These are phyloP conservation scores for Pristionchus exspectatus DNA, from an alignment of 2,888 invertebrate species.

Conservation along the genomic window DNA sequence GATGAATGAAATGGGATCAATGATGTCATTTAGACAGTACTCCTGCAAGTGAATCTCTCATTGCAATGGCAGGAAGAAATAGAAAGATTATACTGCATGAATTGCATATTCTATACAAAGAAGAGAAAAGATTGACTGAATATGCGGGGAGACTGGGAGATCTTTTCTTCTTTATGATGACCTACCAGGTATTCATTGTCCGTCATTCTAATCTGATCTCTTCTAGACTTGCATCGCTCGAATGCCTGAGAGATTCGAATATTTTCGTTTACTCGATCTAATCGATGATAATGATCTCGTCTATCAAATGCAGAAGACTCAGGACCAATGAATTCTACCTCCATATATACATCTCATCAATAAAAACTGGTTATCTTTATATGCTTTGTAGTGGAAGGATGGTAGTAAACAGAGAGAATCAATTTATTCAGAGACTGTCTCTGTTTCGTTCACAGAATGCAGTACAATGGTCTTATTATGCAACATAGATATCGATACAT, in stretches of 20 bases:
- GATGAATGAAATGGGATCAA: background rate
- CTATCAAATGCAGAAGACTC: slow-evolving; percentile 37
- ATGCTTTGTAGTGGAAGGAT: background rate
- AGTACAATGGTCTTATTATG: slow-evolving; percentile 32
- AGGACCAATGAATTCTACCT: background rate
- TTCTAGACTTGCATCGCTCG: slow-evolving; percentile 31
- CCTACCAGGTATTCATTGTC: background rate
- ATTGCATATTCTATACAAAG: slow-evolving; percentile 41
- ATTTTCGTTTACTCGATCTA: slow-evolving; percentile 40
- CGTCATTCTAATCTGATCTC: background rate
- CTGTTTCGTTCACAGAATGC: slow-evolving; percentile 44
- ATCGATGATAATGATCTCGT: slow-evolving; percentile 18
- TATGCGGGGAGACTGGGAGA: slow-evolving; percentile 43
- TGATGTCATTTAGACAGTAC: slow-evolving; percentile 11
- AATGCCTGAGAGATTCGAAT: slow-evolving; percentile 42
- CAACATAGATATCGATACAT: slow-evolving; percentile 40
- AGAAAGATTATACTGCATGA: slow-evolving; percentile 21
- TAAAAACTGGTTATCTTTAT: slow-evolving; percentile 13
- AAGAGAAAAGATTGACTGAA: slow-evolving; percentile 26
- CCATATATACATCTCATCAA: background rate
- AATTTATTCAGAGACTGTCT: slow-evolving; percentile 35
- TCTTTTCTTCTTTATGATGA: slow-evolving; percentile 51
- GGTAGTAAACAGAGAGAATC: background rate
- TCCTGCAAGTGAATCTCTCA: slow-evolving; percentile 13
- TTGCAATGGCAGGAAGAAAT: slow-evolving; percentile 15